Base-by-base conservation (phyloP, 2,113 vertebrate species). In the Amphilophus citrinellus region DNA sequence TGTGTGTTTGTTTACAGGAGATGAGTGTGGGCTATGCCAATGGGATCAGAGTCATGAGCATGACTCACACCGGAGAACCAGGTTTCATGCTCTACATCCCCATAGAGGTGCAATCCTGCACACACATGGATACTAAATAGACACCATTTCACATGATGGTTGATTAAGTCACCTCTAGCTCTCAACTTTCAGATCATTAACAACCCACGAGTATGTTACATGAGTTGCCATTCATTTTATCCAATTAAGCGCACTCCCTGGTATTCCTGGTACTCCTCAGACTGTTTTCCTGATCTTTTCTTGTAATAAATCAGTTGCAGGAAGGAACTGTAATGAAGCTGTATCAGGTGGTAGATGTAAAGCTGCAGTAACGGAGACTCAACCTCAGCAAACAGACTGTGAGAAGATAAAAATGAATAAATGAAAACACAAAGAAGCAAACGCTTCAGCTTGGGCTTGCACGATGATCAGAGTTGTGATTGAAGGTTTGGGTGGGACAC, bases 1-100 rank as follows among this genome's bases (percentile, higher is more conserved):
- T 78, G 4, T 60, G 1, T 84, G 71, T 84, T 76, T 82, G 63
- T 77, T 90, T 75, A 78, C 96, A 99, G 98, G 98, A 99, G 90
- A 99, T 99, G 98, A 99, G 98, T 2, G 98, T 99, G 82, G 98
- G 98, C 82, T 99, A 99, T 1, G 98, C 98, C 42, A 99, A 99
- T 0, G 98, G 98, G 27, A 99, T 99, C 96, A 95, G 98, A 35
- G 98, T 99, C 82, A 99, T 99, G 98, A 99, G 98, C 81, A 99
- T 99, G 98, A 99, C 98, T 2, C 98, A 99, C 95, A 99, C 98
- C 0, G 98, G 98, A 71, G 98, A 99, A 85, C 98, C 98, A 1
- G 98, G 98, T 4, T 99, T 99, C 91, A 97, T 99, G 97, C 97
- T 99, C 0, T 99, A 99, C 81, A 98, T 99, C 71, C 98, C 98